These are phyloP conservation scores for Phoxinus dragarum DNA, from an alignment of 2,797 vertebrate species.

Conservation along the genomic window DNA sequence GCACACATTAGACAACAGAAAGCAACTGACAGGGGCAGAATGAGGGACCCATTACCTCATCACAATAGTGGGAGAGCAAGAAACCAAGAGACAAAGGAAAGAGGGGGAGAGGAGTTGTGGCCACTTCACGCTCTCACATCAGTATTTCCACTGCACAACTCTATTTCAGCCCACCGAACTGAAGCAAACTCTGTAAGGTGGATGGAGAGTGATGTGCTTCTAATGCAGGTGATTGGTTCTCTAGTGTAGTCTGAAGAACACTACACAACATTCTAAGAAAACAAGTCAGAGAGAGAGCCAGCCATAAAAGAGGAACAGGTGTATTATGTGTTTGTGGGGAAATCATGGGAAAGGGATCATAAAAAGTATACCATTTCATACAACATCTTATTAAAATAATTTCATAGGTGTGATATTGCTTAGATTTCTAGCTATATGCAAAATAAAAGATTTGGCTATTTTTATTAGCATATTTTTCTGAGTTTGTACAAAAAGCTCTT, in stretches of 20 bases:
- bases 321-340: neutral
- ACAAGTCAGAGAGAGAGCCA: neutral
- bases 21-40: constrained; percentile 65
- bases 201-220: constrained; percentile 54
- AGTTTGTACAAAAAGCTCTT: constrained; percentile 24
- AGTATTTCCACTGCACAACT: constrained; percentile 53
- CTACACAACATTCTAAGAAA: constrained; percentile 5
- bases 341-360: neutral
- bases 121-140: constrained; percentile 42
- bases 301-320: constrained; percentile 10
- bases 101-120: constrained; percentile 47
- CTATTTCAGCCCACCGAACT: constrained; percentile 51
- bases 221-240: constrained; percentile 35
- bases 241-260: constrained; percentile 26
- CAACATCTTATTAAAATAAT: neutral
- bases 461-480: neutral
- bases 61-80: constrained; percentile 56
- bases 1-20: constrained; percentile 60
- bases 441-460: neutral
- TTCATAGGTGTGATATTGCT: neutral
- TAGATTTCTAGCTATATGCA: neutral
- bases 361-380: neutral
- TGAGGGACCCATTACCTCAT: constrained; percentile 64
- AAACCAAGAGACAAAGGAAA: constrained; percentile 49
- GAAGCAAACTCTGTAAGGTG: constrained; percentile 25